Evolutionary conservation across 2,113 vertebrate species (phyloP), one percentile per base, ranked within the genome.

Genomic region (Eulemur rufifrons): DNA sequence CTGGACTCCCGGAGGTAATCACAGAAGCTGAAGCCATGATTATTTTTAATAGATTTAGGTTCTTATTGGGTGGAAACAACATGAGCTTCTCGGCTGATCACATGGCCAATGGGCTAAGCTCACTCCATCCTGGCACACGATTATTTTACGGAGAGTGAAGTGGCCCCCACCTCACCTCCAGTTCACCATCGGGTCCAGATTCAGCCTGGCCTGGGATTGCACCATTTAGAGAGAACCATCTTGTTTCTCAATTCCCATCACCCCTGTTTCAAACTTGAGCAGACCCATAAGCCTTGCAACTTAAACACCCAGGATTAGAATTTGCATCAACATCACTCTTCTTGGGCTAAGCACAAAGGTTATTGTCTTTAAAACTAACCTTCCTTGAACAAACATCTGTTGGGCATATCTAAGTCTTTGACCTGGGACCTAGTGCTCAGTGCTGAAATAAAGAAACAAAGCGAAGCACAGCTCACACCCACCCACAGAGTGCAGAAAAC

Each of bases 11-110:
- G 93, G 32, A 86, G 87, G 96, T 63, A 88, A 39, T 34, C 90
- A 37, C 6, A 39, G 85, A 96, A 91, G 93, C 84, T 87, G 50
- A 34, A 94, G 76, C 87, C 42, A 81, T 17, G n/a, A 54, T 84
- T 54, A 66, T 47, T 14, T 90, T 88, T 96, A 95, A 54, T 29
- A 93, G 32, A 94, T 45, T 77, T 91, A 84, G 10, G n/a, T 86
- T 97, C 37, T 97, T 32, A 82, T 21, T 86, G 4, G 91, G 27
- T 13, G 69, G 50, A 96, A 69, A 42, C n/a, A 15, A 89, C 0
- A 50, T 0, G 87, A 27, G 11, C 71, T 71, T 71, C 39, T 25
- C 5, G 52, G 32, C 14, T 39, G 7, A 39, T 20, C 12, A 71
- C 14, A 0, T 3, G 50, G 23, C 25, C 88, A 18, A 5, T 12